Base-by-base conservation (phyloP, 2,888 invertebrate genomes). In the Dicranocentrus wangi region DNA sequence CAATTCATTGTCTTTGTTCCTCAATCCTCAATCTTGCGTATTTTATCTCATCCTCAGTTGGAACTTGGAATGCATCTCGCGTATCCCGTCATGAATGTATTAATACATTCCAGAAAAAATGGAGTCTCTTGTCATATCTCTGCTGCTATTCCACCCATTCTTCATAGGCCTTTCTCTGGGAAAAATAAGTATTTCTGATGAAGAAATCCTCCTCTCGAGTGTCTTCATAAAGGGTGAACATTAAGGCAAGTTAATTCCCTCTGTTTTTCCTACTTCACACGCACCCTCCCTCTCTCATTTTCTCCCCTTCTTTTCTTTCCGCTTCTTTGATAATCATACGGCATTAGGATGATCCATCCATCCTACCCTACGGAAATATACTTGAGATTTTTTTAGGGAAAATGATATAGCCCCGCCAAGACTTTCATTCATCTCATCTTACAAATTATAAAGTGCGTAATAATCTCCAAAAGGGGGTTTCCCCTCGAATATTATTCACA, bases 401-500 rank as follows among this genome's bases (percentile, higher is more conserved):
- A 21, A 47, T 7, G 17, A 3, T 53, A 17, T 10, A 21, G 7
- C 2, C 19, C 23, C 51, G 15, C 19, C 3, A 53, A 2, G 23
- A 19, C 1, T 10, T 53, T 53, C 19, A 53, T 32, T 3, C 32
- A 7, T 32, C 32, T 53, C 53, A 53, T 17, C 53, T 53, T 53
- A 53, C 23, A 53, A 53, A 53, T 32, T 32, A 32, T 32, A n/a
- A 23, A 63, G 39, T 17, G 51, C 51, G 15, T 51, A 51, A 13
- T 10, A 60, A 42, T 42, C 2, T 21, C 15, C 63, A 21, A 7
- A n/a, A 42, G 63, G 43, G 39, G 43, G 43, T 42, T 63, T 63
- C 63, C 23, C 42, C 19, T 42, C 63, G 27, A 43, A 47, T 66
- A 27, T 72, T 61, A 42, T 65, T 25, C n/a, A 51, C 27, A 10